Evolutionary conservation across 2,888 invertebrate species (phyloP), one percentile per base, ranked within the genome.

Genomic region (Sesamia inferens): DNA sequence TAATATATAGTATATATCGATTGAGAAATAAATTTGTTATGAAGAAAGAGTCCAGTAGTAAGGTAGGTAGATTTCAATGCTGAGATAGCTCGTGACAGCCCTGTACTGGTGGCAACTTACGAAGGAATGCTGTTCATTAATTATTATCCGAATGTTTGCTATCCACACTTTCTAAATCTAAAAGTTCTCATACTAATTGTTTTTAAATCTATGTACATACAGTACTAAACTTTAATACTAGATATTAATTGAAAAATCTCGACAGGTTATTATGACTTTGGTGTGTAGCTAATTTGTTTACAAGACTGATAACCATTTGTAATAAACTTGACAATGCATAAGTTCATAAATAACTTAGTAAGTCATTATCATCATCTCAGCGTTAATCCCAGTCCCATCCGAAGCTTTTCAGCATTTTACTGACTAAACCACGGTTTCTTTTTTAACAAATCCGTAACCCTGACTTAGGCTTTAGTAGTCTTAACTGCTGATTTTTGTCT

Each of bases 51-150:
- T 47, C 70, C 55, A n/a, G 14, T 31, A 14, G n/a, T 47, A 16
- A 64, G 63, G 39, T 64, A 82, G 24, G 48, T 39, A 75, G 71
- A 76, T 71, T 66, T 75, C 71, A 47, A 24, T n/a, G 14, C 11
- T 7, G 2, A 58, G 81, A 82, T 81, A 71, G 4, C 31, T 11
- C 5, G 58, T 51, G 70, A 42, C 84, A 79, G 72, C 85, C 83
- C 78, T 80, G 57, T 19, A 54, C 55, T 19, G 64, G 67, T 79
- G 47, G 78, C 82, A 78, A 78, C 55, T 75, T 68, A 71, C 76
- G 71, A 54, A 74, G 79, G 81, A 88, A 88, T 86, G 80, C 74
- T 69, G 72, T 82, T 86, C 83, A 85, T 87, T 87, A 82, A 79
- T 79, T 78, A 79, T 79, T 78, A 82, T 76, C 75, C 66, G 70